A percentile compares a stretch with the other conserved stretches of the same genome.
Conservation (phyloP, 2,888 invertebrate genomes). For the Mystacides longicornis region DNA sequence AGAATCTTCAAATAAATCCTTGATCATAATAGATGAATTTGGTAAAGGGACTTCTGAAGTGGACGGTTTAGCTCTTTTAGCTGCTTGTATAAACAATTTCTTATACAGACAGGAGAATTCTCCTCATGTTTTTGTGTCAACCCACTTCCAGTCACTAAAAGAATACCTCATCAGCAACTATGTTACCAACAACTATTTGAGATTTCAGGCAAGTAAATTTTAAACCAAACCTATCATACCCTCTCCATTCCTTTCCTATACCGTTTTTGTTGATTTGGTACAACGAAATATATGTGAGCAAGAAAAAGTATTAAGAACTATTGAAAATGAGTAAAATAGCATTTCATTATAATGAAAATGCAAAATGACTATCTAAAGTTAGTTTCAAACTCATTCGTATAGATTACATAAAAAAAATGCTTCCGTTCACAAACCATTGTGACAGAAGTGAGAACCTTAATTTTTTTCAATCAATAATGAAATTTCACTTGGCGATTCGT, state of each 20-base stretch:
- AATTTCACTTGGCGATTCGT: too few species aligned
- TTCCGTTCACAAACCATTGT: too few species aligned
- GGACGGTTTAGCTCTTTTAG: constrained; percentile 69
- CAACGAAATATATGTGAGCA: too few species aligned
- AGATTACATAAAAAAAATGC: too few species aligned
- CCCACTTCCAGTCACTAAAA: constrained; percentile 66
- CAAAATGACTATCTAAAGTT: not conserved
- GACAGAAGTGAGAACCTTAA: too few species aligned
- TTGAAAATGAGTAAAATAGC: too few species aligned
- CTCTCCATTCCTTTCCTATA: too few species aligned
- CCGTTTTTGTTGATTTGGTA: too few species aligned
- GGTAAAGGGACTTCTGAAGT: constrained; percentile 73
- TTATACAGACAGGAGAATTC: constrained; percentile 48
- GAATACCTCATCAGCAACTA: constrained; percentile 40
- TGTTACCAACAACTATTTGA: constrained; percentile 38
- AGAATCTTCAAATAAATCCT: constrained; percentile 55
- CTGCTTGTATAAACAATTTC: constrained; percentile 62
- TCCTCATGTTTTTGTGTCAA: constrained; percentile 70
- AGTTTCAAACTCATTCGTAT: not conserved
- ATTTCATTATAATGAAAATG: too few species aligned
- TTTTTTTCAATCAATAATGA: too few species aligned
- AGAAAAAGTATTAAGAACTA: too few species aligned
- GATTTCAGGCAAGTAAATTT: constrained; percentile 44
- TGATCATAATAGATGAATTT: constrained; percentile 84
- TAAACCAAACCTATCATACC: too few species aligned